These are phyloP conservation scores for Hylyphantes graminicola DNA, from an alignment of 1,140 invertebrate genomes.

Conservation along the genomic window DNA sequence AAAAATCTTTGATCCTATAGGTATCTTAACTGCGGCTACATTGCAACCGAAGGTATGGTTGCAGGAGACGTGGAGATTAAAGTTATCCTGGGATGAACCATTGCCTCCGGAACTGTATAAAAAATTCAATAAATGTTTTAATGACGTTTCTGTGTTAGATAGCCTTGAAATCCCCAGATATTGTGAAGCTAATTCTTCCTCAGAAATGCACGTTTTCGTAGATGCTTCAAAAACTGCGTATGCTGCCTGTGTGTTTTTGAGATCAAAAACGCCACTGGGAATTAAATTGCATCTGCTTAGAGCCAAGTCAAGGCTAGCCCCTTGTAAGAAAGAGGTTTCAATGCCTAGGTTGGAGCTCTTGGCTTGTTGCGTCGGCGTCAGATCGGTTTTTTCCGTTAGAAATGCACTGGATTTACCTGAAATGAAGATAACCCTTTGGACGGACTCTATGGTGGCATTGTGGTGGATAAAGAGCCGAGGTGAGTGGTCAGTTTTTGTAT, in stretches of 20 bases:
- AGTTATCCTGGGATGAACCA: neutral
- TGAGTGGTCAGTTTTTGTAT: conserved; percentile 5
- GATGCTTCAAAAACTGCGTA: conserved; percentile 13
- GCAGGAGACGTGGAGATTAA: neutral
- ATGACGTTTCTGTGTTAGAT: neutral
- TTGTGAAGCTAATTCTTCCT: neutral
- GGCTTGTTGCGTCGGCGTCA: neutral
- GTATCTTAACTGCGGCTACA: neutral
- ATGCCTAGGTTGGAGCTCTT: conserved; percentile 34
- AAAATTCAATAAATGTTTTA: neutral
- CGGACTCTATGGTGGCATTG: neutral
- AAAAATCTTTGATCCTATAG: conserved; percentile 17
- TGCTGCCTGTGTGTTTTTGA: neutral
- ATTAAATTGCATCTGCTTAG: neutral
- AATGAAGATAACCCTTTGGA: neutral
- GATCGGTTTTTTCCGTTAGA: neutral
- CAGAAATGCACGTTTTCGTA: neutral
- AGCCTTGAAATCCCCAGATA: neutral
- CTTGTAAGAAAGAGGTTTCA: neutral
- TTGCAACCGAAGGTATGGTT: conserved; percentile 1
- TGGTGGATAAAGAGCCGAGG: conserved; percentile 15
- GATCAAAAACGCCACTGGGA: neutral
- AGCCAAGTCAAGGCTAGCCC: conserved; percentile 15
- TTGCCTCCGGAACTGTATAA: neutral
- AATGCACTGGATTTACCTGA: neutral